Evolutionary conservation across 2,113 vertebrate genomes (phyloP).

Genomic region (Chamaea fasciata): DNA sequence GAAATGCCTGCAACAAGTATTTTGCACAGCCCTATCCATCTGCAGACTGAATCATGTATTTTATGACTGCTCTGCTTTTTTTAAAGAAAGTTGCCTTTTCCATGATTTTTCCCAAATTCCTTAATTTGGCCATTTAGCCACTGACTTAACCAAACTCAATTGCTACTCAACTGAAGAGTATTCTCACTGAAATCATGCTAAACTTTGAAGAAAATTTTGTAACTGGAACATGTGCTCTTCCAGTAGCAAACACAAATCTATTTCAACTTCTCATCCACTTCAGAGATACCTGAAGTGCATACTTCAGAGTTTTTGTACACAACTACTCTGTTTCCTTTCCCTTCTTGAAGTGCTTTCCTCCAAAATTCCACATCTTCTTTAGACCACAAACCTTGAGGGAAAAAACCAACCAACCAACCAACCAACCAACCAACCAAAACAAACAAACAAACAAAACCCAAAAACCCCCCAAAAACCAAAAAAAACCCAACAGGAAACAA

Average conservation of each 20-base stretch:
- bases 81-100: not conserved
- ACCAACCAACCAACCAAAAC: not conserved
- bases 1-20: not conserved
- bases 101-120: not conserved
- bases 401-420: not conserved
- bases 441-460: no score
- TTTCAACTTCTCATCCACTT: not conserved
- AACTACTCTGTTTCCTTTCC: not conserved
- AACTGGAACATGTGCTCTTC: not conserved
- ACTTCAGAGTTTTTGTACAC: not conserved
- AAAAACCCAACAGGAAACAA: not conserved
- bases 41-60: not conserved
- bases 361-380: not conserved
- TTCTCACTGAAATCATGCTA: not conserved
- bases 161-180: not conserved
- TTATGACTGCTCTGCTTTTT: not conserved
- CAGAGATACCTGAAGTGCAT: not conserved
- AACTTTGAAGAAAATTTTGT: not conserved
- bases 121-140: not conserved
- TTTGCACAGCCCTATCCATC: not conserved
- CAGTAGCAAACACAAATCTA: not conserved
- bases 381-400: not conserved
- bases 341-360: not conserved
- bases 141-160: rapidly evolving
- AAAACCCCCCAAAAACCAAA: not conserved